phyloP scores from a whole-genome alignment of 2,113 vertebrate species.

The Cryptomyrus ogoouensis region DNA sequence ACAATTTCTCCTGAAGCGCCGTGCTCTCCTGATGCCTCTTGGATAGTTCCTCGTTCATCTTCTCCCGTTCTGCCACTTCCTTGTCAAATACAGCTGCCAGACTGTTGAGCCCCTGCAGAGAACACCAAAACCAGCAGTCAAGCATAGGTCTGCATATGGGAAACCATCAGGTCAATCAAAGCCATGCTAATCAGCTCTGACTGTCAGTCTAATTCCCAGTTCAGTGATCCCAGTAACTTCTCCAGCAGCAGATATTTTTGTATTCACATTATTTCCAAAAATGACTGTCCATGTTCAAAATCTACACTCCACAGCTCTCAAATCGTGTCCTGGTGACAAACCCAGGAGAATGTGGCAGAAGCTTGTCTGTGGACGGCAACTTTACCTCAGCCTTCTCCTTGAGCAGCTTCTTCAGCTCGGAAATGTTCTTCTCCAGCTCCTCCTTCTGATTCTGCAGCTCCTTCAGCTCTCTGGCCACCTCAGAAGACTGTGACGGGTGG shows the following conservation, averaged over 20 bases:
- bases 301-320: background rate
- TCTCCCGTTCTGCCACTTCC: slow-evolving; percentile 62
- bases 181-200: background rate
- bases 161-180: background rate
- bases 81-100: slow-evolving; percentile 69
- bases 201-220: background rate
- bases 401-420: slow-evolving; percentile 71
- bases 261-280: background rate
- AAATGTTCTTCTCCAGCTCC: slow-evolving; percentile 67
- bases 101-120: slow-evolving; percentile 72
- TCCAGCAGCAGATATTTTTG: background rate
- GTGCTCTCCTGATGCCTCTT: slow-evolving; percentile 64
- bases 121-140: background rate
- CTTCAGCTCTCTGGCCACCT: slow-evolving; percentile 57
- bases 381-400: slow-evolving; percentile 73
- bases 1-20: slow-evolving; percentile 60
- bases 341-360: background rate
- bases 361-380: background rate
- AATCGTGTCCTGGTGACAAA: background rate
- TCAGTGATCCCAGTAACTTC: background rate
- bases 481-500: slow-evolving; percentile 47
- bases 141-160: background rate
- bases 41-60: slow-evolving; percentile 62
- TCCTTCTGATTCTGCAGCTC: slow-evolving; percentile 66
- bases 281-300: background rate